Evolutionary conservation across 2,888 invertebrate genomes (phyloP).

Genomic region (Drosophila kuntzei): DNA sequence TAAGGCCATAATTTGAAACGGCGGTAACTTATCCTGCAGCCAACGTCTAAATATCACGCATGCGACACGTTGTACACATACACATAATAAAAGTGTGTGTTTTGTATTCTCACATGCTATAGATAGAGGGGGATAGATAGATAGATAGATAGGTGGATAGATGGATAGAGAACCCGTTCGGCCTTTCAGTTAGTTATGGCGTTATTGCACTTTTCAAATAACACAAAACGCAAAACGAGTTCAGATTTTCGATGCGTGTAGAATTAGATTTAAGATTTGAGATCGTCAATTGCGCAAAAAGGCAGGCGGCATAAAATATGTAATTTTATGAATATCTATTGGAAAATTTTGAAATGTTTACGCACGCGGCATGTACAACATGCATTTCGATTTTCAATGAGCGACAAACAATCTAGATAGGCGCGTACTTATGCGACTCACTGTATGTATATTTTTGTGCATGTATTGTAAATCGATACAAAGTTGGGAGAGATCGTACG

Average conservation of each 20-base stretch:
- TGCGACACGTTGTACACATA: conserved; percentile 57
- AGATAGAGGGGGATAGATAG: conserved; percentile 2
- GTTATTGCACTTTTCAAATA: conserved; percentile 63
- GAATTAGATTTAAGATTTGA: conserved; percentile 59
- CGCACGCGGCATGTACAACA: conserved; percentile 61
- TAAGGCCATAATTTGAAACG: conserved; percentile 47
- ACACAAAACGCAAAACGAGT: conserved; percentile 58
- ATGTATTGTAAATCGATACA: conserved; percentile 36
- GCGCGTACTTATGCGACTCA: conserved; percentile 9
- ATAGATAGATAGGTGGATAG: conserved; percentile 11
- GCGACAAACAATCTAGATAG: conserved; percentile 73
- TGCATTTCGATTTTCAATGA: conserved; percentile 55
- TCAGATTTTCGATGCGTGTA: conserved; percentile 60
- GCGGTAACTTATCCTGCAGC: conserved; percentile 52
- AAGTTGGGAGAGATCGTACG: conserved; percentile 46
- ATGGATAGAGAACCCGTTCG: conserved; percentile 59
- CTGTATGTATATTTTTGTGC: background rate
- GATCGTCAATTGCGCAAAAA: conserved; percentile 61
- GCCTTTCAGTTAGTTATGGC: conserved; percentile 65
- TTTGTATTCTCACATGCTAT: conserved; percentile 9
- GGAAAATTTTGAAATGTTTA: conserved; percentile 77
- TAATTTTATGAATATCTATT: conserved; percentile 68
- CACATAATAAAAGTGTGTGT: background rate
- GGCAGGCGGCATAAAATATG: conserved; percentile 64
- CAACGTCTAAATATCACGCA: conserved; percentile 57